These are phyloP conservation scores for Aphelocoma coerulescens DNA, from an alignment of 2,113 vertebrate species.

Conservation along the genomic window DNA sequence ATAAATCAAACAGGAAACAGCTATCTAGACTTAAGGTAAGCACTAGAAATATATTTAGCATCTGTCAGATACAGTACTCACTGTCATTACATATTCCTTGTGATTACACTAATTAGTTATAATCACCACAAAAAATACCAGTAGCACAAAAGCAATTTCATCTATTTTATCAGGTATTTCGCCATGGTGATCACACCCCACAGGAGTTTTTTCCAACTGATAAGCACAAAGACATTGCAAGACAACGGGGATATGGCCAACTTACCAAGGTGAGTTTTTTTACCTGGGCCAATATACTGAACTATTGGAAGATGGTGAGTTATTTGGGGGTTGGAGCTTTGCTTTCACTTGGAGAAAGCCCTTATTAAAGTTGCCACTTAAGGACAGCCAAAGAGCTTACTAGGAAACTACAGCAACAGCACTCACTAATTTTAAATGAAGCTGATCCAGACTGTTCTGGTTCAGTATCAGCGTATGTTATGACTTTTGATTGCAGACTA, in stretches of 20 bases:
- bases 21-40: background rate
- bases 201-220: conserved; percentile 80
- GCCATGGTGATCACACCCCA: conserved; percentile 85
- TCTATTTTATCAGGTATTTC: conserved; percentile 74
- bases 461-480: background rate
- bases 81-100: background rate
- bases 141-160: background rate
- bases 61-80: background rate
- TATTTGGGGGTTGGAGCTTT: background rate
- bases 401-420: background rate
- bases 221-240: conserved; percentile 77
- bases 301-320: background rate
- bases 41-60: background rate
- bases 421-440: background rate
- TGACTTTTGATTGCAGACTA: background rate
- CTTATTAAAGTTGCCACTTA: background rate
- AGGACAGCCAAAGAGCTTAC: background rate
- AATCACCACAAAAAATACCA: background rate
- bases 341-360: background rate
- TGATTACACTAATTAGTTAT: background rate
- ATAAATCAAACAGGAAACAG: background rate
- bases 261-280: conserved; percentile 78
- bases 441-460: background rate
- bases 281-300: background rate
- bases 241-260: conserved; percentile 84